Conservation (phyloP, 2,797 vertebrate species). For the Parauchenoglanis ngamensis region DNA sequence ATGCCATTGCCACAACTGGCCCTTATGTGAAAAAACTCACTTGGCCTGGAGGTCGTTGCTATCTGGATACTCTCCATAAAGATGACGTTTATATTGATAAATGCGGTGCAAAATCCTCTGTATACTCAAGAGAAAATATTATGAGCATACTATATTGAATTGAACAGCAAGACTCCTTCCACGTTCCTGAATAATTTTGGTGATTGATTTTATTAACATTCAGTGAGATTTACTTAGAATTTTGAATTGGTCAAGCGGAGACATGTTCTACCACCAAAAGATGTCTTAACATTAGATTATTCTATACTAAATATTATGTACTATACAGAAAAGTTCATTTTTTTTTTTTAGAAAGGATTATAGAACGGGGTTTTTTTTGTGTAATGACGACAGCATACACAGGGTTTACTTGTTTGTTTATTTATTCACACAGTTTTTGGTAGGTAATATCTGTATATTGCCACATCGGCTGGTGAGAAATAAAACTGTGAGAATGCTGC, state of each 20-base stretch:
- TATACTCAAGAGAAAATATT: background rate
- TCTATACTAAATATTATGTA: background rate
- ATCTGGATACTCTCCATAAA: background rate
- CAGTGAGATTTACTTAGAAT: background rate
- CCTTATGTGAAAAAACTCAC: background rate
- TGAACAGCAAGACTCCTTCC: background rate
- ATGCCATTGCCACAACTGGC: background rate
- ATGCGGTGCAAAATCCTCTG: background rate
- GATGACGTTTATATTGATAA: background rate
- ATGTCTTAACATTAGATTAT: background rate
- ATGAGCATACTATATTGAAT: background rate
- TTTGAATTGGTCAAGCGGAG: background rate
- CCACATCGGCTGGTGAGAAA: slow-evolving; percentile 25
- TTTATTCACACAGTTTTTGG: slow-evolving; percentile 58
- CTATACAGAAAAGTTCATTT: no score
- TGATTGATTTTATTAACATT: background rate
- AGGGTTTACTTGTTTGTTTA: slow-evolving; percentile 25
- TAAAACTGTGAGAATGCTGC: slow-evolving; percentile 60
- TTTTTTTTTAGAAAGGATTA: background rate
- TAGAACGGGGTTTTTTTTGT: background rate
- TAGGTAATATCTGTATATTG: slow-evolving; percentile 56
- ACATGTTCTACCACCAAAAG: background rate
- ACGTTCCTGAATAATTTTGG: background rate
- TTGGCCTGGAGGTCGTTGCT: background rate
- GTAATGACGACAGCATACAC: slow-evolving; percentile 14